Evolutionary conservation across 2,888 invertebrate genomes (phyloP).

Genomic region (Diaphora mendica): DNA sequence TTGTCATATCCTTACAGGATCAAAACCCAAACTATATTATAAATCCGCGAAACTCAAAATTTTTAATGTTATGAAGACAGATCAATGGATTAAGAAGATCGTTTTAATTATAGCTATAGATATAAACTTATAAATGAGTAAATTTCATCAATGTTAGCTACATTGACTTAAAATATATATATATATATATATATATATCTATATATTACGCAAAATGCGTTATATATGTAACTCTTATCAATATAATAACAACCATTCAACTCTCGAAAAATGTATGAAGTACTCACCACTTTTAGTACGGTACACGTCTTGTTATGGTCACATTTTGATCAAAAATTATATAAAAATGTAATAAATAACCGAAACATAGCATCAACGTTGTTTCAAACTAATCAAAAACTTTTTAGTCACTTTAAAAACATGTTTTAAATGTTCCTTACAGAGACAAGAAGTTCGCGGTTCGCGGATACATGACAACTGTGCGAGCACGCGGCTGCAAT

Average conservation of each 20-base stretch:
- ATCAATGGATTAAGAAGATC: no score
- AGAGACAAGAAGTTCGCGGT: neutral
- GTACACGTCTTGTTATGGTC: neutral
- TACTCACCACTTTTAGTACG: neutral
- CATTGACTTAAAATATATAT: neutral
- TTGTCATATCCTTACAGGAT: no score
- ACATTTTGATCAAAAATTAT: neutral
- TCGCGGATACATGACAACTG: neutral
- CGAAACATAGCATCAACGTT: neutral
- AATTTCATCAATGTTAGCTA: no score
- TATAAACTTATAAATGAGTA: no score
- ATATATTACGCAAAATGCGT: neutral
- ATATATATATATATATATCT: neutral
- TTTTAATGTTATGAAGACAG: no score
- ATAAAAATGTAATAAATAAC: neutral
- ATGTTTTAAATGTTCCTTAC: no score
- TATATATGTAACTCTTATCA: neutral
- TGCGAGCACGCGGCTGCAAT: slow-evolving; percentile 1
- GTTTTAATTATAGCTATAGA: no score
- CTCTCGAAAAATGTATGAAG: neutral
- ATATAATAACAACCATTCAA: neutral
- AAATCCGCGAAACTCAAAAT: no score
- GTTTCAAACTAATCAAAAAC: neutral
- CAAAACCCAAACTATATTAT: no score
- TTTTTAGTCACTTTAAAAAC: neutral